Evolutionary conservation across 1,140 invertebrate species (phyloP).

Genomic region (Cydia fagiglandana): DNA sequence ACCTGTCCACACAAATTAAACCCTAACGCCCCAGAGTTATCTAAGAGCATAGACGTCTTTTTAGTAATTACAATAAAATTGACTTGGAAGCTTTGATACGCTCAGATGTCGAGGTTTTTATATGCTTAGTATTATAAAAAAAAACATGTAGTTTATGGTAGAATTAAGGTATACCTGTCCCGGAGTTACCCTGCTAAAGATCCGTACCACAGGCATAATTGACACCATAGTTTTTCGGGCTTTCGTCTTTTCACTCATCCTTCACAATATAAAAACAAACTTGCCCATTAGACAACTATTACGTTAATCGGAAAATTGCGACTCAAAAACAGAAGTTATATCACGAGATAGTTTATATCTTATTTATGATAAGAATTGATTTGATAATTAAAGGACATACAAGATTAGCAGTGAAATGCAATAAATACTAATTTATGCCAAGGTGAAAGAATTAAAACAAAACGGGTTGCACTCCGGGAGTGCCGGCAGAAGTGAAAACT

Average conservation of each 20-base stretch:
- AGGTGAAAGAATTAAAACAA: too few relatives aligned
- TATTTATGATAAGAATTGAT: neutral
- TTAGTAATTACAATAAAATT: too few relatives aligned
- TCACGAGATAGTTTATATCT: conserved; percentile 11
- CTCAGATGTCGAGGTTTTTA: too few relatives aligned
- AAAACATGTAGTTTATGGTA: neutral
- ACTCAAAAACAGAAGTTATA: conserved; percentile 12
- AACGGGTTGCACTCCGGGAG: too few relatives aligned
- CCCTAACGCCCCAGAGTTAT: too few relatives aligned
- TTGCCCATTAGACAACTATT: conserved; percentile 3
- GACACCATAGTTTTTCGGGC: conserved; percentile 49
- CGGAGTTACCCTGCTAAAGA: conserved; percentile 67
- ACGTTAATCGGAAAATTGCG: neutral
- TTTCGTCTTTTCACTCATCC: conserved; percentile 35
- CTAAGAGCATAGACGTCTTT: too few relatives aligned
- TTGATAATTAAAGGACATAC: neutral
- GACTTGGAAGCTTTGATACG: too few relatives aligned
- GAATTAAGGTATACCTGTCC: conserved; percentile 52
- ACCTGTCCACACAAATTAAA: too few relatives aligned
- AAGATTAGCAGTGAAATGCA: conserved; percentile 3
- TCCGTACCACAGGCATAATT: conserved; percentile 59
- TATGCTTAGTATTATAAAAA: too few relatives aligned
- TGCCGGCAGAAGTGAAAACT: too few relatives aligned
- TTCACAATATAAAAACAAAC: conserved; percentile 28
- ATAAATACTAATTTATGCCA: neutral